These are phyloP conservation scores for Sinocyclocheilus grahami DNA, from an alignment of 2,113 vertebrate genomes.

Conservation along the genomic window DNA sequence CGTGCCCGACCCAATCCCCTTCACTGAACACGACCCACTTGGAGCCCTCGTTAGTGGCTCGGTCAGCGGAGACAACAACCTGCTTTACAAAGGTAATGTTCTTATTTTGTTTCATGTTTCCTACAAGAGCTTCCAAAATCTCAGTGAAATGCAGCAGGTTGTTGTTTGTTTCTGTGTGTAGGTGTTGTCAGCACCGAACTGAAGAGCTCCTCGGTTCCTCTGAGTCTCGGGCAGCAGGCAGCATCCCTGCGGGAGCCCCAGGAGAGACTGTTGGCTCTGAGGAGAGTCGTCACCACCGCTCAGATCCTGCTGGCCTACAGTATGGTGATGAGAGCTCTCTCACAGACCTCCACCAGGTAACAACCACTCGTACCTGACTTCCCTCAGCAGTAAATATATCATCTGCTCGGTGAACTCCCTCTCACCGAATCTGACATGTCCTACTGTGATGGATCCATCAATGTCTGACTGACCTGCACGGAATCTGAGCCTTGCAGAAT, in stretches of 20 bases:
- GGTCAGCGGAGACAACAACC: conserved; percentile 45
- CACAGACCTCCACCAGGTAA: conserved; percentile 76
- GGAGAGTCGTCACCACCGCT: conserved; percentile 75
- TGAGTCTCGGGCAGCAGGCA: conserved; percentile 80
- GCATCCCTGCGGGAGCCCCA: conserved; percentile 74
- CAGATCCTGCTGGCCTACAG: conserved; percentile 81
- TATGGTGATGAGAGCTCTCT: conserved; percentile 80
- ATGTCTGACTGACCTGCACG: background rate
- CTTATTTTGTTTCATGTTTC: background rate
- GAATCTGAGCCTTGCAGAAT: background rate
- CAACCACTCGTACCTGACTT: background rate
- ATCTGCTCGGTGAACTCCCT: background rate
- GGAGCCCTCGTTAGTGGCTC: conserved; percentile 71
- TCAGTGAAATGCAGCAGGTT: background rate
- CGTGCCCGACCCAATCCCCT: conserved; percentile 78
- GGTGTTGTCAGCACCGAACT: conserved; percentile 63
- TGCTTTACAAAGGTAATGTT: conserved; percentile 67
- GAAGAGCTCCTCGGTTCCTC: conserved; percentile 60
- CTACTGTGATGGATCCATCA: conserved; percentile 8
- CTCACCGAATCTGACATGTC: background rate
- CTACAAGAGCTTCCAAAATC: background rate
- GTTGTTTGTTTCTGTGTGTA: conserved; percentile 41
- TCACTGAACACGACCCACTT: conserved; percentile 77
- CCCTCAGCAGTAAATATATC: background rate
- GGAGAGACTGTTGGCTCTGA: conserved; percentile 78